Base-by-base conservation (phyloP, 2,113 vertebrate genomes). In the Porphyrio hochstetteri region DNA sequence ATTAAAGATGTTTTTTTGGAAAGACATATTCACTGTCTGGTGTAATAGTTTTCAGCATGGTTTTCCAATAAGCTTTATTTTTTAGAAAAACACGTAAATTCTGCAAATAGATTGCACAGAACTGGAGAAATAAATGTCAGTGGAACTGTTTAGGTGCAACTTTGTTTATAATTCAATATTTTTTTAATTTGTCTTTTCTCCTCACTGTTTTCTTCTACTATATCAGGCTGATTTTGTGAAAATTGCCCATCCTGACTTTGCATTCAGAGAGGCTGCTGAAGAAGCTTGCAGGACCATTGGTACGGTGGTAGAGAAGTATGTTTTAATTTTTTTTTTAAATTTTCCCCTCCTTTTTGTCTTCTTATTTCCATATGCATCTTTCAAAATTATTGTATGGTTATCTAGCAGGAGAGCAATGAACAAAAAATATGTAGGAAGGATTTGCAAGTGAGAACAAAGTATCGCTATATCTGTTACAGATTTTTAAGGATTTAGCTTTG, bases 201-300 rank as follows among this genome's bases (percentile, higher is more conserved):
- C 15, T 89, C 12, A 55, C 14, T 76, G 5, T 82, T 57, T 93
- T 75, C 33, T 65, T 84, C 33, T 80, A 5, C 10, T 20, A 13
- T 50, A 2, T 68, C 92, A 99, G 99, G 99, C 99, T 36, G 99
- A 99, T 96, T 99, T 99, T 97, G 98, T 99, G 50, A 99, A 99
- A 97, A 98, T 99, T 50, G 99, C 99, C 56, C 99, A 99, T 91
- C 99, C 99, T 16, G 98, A 99, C 91, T 97, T 97, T 21, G 98
- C 96, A 1, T 99, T 98, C 96, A 98, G 99, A 74, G 99, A 99
- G 42, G 99, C 99, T 29, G 99, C 99, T 7, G 99, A 99, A 85
- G 99, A 98, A 94, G 98, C 99, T 29, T 99, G 99, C 92, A 97
- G 99, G 40, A 98, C 96, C 64, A 99, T 99, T 11, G 99, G 99